Evolutionary conservation across 2,888 invertebrate species (phyloP).

Genomic region (Hirtodrosophila trivittata): DNA sequence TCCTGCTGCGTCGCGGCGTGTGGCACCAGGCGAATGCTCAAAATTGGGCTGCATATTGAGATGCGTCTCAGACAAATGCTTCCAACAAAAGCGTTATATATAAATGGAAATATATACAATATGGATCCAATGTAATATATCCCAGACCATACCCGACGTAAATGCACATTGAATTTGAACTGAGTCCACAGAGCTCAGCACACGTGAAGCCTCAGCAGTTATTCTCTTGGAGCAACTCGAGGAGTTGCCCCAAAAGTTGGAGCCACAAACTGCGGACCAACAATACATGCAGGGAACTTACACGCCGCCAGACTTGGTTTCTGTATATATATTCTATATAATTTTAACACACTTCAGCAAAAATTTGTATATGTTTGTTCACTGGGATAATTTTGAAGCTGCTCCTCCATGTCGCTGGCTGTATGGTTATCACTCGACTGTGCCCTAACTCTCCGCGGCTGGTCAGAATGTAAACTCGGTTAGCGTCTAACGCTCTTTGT

Average conservation of each 20-base stretch:
- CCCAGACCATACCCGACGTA: neutral
- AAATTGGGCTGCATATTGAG: conserved; percentile 22
- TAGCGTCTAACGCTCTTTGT: neutral
- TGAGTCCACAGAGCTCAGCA: conserved; percentile 14
- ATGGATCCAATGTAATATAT: neutral
- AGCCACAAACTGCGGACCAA: conserved; percentile 23
- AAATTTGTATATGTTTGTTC: no score
- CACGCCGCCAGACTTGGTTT: no score
- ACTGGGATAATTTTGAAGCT: conserved; percentile 1
- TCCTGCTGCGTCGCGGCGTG: conserved; percentile 17
- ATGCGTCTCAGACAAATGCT: conserved; percentile 34
- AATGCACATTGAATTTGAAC: conserved; percentile 38
- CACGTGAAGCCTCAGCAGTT: neutral
- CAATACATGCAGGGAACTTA: neutral
- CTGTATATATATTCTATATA: no score
- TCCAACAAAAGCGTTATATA: conserved; percentile 37
- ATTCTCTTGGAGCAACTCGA: neutral
- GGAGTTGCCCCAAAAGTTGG: no score
- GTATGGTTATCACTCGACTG: conserved; percentile 51
- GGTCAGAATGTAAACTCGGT: conserved; percentile 42
- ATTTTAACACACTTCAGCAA: no score
- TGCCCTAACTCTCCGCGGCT: conserved; percentile 11
- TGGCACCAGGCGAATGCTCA: conserved; percentile 44
- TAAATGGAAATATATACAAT: conserved; percentile 2
- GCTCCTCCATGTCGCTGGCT: conserved; percentile 57